These are phyloP conservation scores for Alosa alosa DNA, from an alignment of 2,113 vertebrate species.

Conservation along the genomic window DNA sequence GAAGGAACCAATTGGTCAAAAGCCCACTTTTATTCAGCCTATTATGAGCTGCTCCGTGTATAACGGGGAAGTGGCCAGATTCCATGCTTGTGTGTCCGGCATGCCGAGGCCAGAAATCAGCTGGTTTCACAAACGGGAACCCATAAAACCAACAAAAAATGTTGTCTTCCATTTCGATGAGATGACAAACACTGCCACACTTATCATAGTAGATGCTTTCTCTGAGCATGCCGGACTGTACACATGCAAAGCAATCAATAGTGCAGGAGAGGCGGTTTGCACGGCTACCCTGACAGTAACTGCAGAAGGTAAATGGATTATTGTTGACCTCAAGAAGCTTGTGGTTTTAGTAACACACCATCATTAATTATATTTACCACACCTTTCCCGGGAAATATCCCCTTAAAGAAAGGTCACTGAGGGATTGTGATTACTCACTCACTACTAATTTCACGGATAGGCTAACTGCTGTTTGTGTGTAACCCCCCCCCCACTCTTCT, in stretches of 20 bases:
- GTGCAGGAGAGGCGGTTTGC: slow-evolving; percentile 73
- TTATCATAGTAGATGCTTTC: slow-evolving; percentile 92
- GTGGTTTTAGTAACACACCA: slow-evolving; percentile 38
- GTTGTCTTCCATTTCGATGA: slow-evolving; percentile 91
- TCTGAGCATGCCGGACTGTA: slow-evolving; percentile 87
- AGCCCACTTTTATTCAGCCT: slow-evolving; percentile 85
- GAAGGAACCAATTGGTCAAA: slow-evolving; percentile 81
- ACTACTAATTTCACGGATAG: slow-evolving; percentile 53
- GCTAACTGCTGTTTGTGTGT: neutral
- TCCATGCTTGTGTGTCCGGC: slow-evolving; percentile 82
- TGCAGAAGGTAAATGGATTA: slow-evolving; percentile 66
- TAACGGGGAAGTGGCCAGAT: slow-evolving; percentile 86
- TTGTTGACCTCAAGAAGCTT: slow-evolving; percentile 24
- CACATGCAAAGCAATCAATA: slow-evolving; percentile 83
- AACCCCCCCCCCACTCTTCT: neutral
- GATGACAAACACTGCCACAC: slow-evolving; percentile 80
- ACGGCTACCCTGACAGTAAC: slow-evolving; percentile 79
- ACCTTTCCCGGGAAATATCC: slow-evolving; percentile 24
- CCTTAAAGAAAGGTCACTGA: slow-evolving; percentile 15
- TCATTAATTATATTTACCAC: slow-evolving; percentile 32
- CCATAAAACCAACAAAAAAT: slow-evolving; percentile 80
- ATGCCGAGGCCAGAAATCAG: slow-evolving; percentile 82
- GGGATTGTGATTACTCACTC: slow-evolving; percentile 3
- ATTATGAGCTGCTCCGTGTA: slow-evolving; percentile 81
- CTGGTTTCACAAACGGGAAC: slow-evolving; percentile 86